Conservation (phyloP, 2,797 vertebrate species). For the Spinus olivaceus region DNA sequence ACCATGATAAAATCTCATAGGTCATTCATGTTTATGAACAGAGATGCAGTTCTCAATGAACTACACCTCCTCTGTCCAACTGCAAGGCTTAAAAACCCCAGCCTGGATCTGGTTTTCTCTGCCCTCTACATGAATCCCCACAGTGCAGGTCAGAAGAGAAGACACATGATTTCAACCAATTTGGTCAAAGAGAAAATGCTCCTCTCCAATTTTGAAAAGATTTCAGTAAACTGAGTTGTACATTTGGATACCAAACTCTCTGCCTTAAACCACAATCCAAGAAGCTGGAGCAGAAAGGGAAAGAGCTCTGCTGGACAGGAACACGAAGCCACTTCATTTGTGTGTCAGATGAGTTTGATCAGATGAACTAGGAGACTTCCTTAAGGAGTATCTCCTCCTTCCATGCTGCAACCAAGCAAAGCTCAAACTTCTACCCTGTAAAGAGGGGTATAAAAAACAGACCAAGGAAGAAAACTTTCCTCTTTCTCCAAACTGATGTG, state of each 20-base stretch:
- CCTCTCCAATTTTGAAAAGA: background rate
- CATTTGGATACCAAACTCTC: background rate
- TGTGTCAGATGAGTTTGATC: background rate
- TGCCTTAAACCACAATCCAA: background rate
- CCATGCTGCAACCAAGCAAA: background rate
- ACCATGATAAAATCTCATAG: background rate
- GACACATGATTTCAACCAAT: background rate
- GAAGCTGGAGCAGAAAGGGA: background rate
- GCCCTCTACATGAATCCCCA: background rate
- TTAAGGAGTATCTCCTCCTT: background rate
- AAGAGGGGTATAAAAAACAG: background rate
- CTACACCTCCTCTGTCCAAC: background rate
- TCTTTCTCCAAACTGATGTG: background rate
- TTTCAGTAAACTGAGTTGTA: background rate
- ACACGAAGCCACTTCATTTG: rapidly evolving
- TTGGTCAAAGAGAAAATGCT: background rate
- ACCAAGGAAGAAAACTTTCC: background rate
- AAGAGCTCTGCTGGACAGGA: background rate
- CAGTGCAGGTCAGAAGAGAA: background rate
- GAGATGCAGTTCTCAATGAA: background rate
- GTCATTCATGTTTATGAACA: background rate
- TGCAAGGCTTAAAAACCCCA: background rate
- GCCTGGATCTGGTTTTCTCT: background rate
- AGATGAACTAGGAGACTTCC: background rate
- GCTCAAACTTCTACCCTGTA: background rate